A percentile compares a stretch with the other conserved stretches of the same genome.
Conservation (phyloP, 2,888 invertebrate species). For the Drosophila mimetica region DNA sequence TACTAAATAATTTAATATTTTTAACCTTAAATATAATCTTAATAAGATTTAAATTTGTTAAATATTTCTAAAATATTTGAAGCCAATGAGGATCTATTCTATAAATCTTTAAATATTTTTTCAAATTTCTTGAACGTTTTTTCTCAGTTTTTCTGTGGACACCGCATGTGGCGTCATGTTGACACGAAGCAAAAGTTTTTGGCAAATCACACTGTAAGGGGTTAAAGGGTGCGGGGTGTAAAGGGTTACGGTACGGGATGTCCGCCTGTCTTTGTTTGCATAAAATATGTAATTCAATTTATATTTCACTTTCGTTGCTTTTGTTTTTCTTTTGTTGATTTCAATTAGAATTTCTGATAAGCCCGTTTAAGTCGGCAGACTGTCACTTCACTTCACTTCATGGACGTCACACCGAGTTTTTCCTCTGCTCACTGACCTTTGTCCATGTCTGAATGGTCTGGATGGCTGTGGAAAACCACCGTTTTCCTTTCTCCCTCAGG, state of each 20-base stretch:
- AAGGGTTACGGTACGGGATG: constrained; percentile 10
- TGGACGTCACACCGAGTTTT: constrained; percentile 4
- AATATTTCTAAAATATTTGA: too few species aligned
- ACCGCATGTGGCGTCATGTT: constrained; percentile 41
- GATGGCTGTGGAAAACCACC: not conserved
- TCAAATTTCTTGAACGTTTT: not conserved
- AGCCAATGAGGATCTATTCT: too few species aligned
- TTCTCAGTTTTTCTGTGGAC: constrained; percentile 10
- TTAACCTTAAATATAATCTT: not conserved
- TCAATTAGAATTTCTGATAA: constrained; percentile 80
- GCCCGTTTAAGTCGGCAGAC: constrained; percentile 63
- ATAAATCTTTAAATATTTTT: not conserved
- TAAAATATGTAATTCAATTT: constrained; percentile 79
- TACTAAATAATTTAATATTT: not conserved
- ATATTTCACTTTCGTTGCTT: constrained; percentile 55
- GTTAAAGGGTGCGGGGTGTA: constrained; percentile 15
- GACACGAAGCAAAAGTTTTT: constrained; percentile 38
- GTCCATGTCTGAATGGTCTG: constrained; percentile 14
- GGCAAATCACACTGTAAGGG: constrained; percentile 33
- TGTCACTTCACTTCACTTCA: constrained; percentile 48
- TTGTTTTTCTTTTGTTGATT: constrained; percentile 45
- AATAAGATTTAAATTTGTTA: too few species aligned
- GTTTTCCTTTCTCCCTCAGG: not conserved
- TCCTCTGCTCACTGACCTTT: constrained; percentile 31
- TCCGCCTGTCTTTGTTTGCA: constrained; percentile 59